These are phyloP conservation scores for Nesoenas mayeri DNA, from an alignment of 2,113 vertebrate genomes.

Conservation along the genomic window DNA sequence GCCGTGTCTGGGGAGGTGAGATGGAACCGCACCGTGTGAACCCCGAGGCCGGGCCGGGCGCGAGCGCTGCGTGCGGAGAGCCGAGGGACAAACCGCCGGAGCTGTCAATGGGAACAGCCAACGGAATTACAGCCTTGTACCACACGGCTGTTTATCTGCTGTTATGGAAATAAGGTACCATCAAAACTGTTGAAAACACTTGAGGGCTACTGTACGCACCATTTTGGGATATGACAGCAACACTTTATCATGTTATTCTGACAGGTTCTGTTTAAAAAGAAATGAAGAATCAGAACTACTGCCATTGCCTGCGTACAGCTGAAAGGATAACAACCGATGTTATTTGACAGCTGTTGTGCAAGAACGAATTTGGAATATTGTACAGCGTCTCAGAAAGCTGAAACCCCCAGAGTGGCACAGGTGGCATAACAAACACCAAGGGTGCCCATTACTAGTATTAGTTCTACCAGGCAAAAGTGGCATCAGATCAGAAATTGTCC, in stretches of 20 bases:
- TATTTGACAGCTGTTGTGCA: background rate
- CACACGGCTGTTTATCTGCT: background rate
- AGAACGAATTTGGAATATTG: background rate
- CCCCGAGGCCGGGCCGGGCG: accelerated
- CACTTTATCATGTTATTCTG: background rate
- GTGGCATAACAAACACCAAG: background rate
- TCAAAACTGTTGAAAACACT: background rate
- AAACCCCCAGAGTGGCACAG: background rate
- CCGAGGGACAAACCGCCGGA: background rate
- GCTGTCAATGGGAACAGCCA: background rate
- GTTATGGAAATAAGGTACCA: background rate
- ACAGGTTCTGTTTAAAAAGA: background rate
- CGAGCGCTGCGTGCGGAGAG: background rate
- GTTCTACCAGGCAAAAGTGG: background rate
- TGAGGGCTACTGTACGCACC: background rate
- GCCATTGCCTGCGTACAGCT: background rate
- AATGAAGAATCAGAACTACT: background rate
- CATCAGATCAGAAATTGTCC: accelerated
- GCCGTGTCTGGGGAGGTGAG: background rate
- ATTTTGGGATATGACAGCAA: background rate
- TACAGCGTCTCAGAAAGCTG: accelerated
- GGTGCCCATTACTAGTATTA: background rate
- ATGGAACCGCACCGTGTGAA: background rate
- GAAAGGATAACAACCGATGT: background rate
- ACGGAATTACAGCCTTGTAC: background rate